Evolutionary conservation across 2,113 vertebrate genomes (phyloP), one percentile per base, ranked within the genome.

Genomic region (Tapirus terrestris): DNA sequence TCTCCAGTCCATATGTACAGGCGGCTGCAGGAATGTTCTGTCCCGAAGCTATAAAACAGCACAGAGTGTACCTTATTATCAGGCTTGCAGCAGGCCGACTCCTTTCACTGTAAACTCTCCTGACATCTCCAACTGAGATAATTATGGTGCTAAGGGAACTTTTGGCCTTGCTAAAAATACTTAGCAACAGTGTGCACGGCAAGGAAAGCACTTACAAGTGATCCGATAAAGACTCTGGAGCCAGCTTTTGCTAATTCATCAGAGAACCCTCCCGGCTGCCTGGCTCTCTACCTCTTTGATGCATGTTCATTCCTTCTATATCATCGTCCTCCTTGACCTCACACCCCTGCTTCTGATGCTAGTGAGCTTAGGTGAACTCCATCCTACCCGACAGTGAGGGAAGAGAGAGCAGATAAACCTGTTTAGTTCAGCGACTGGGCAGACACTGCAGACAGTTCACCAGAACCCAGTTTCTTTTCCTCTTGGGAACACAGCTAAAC

Each of bases 141-240:
- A 98, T 96, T 88, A 85, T 0, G 29, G 70, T 27, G 91, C 96
- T 96, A 29, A 80, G 94, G 98, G 95, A 82, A 94, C 94, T 97
- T 94, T 1, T 65, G 97, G 95, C 97, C 97, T 97, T 95, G 73
- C 96, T 96, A 90, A 73, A 98, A 98, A 97, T 88, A 97, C 97
- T 43, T 65, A 72, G 79, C 91, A 90, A 72, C 6, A 29, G 75
- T 90, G 68, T 70, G 29, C 7, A 0, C 12, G 6, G 45, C 58
- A 29, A 65, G 68, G 20, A 27, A 45, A 13, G 45, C 72, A 29
- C 33, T 87, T 39, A 29, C 53, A n/a, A 39, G 81, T 33, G 76
- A 95, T 6, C 11, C 2, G 2, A 33, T 31, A 7, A 27, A 83
- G 51, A 48, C 61, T n/a, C 51, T 6, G 4, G 23, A 18, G 27